phyloP scores from a whole-genome alignment of 1,140 invertebrate genomes.

The Leptinotarsa undecemlineata region DNA sequence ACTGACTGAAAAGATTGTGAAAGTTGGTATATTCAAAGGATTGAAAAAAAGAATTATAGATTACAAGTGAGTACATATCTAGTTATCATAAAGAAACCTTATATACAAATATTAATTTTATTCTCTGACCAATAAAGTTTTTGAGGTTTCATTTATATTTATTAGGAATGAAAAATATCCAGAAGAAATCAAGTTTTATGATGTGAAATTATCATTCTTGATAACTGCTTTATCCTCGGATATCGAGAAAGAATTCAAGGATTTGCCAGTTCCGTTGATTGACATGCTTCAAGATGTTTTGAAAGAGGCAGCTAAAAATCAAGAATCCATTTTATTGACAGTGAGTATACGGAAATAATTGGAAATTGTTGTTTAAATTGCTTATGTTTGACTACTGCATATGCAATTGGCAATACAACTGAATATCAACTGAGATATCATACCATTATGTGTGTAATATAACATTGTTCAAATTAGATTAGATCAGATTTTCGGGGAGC shows the following conservation, averaged over 20 bases:
- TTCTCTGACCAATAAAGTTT: slow-evolving; percentile 19
- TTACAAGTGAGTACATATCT: slow-evolving; percentile 59
- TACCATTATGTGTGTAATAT: too few relatives aligned
- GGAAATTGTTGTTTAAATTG: too few relatives aligned
- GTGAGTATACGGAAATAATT: slow-evolving; percentile 22
- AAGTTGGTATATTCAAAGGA: slow-evolving; percentile 73
- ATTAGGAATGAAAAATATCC: slow-evolving; percentile 59
- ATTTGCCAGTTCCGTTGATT: slow-evolving; percentile 78
- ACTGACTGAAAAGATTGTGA: slow-evolving; percentile 69
- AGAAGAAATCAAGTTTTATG: slow-evolving; percentile 80
- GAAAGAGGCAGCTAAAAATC: slow-evolving; percentile 53
- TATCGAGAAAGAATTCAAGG: slow-evolving; percentile 71
- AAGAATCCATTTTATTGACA: slow-evolving; percentile 33
- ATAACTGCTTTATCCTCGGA: slow-evolving; percentile 78
- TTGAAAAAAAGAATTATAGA: slow-evolving; percentile 75
- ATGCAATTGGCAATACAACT: too few relatives aligned
- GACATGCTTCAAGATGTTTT: slow-evolving; percentile 78
- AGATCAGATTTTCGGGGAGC: too few relatives aligned
- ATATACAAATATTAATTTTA: slow-evolving; percentile 7
- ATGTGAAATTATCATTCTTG: slow-evolving; percentile 87
- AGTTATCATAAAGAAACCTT: slow-evolving; percentile 17
- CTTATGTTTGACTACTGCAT: too few relatives aligned
- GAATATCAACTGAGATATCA: too few relatives aligned
- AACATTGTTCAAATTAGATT: too few relatives aligned
- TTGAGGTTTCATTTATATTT: slow-evolving; percentile 17